A percentile compares a stretch with the other conserved stretches of the same genome.
Conservation (phyloP, 2,797 vertebrate species). For the Numenius phaeopus region DNA sequence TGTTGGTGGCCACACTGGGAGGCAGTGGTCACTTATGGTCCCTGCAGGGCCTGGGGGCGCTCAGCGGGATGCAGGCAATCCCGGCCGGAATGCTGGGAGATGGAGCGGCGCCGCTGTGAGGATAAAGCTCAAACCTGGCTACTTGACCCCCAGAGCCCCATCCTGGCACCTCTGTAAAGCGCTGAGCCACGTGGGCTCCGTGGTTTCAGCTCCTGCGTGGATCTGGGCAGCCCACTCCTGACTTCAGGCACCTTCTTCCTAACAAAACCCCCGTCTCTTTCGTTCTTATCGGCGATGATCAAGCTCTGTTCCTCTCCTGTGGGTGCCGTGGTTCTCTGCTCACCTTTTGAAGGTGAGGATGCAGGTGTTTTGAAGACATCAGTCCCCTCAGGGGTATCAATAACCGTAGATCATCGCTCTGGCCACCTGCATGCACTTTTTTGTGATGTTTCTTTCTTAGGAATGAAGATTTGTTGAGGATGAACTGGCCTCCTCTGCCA, state of each 20-base stretch:
- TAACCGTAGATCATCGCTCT: no score
- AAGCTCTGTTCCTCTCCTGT: background rate
- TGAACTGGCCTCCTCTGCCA: background rate
- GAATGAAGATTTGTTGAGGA: background rate
- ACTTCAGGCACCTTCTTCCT: background rate
- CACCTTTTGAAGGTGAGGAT: no score
- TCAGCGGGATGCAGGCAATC: fast-evolving
- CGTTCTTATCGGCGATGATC: fast-evolving
- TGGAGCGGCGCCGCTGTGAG: fast-evolving
- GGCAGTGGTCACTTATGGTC: fast-evolving
- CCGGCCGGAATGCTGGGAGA: fast-evolving
- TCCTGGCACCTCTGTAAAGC: background rate
- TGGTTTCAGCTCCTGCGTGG: background rate
- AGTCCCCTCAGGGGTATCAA: background rate
- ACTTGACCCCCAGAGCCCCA: no score
- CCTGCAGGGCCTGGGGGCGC: fast-evolving
- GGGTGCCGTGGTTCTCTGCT: background rate
- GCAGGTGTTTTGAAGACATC: background rate
- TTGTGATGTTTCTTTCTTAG: background rate
- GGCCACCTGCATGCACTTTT: fast-evolving
- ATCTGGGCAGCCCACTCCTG: background rate
- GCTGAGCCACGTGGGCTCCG: fast-evolving
- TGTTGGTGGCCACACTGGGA: background rate
- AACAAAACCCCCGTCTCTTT: fast-evolving
- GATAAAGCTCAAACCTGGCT: background rate